Base-by-base conservation (phyloP, 92 coral and sea anemone species). In the Virgularia gustaviana region DNA sequence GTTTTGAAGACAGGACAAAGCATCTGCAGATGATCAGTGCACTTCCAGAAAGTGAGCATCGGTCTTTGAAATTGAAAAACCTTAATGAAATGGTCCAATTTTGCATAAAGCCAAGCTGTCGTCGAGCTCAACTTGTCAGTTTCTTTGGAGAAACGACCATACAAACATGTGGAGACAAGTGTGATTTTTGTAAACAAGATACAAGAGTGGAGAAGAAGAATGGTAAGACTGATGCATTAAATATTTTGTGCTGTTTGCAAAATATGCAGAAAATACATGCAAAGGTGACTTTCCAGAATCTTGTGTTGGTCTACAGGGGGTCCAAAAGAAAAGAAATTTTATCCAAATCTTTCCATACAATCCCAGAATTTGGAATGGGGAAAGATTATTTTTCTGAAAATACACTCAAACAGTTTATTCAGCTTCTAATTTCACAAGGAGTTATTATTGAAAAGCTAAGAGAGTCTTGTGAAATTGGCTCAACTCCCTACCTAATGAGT, bases 1-100 rank as follows among this genome's bases (percentile, higher is more conserved):
- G 83, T 6, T 85, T 85, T 71, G 86, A 85, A 72, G 89, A 85
- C 27, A 42, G 89, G 44, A 81, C 78, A 31, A 80, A 79, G 49
- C 85, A 85, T 7, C 49, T 85, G 9, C 57, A 62, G 1, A 73
- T 55, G 65, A 76, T 81, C 31, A 72, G 74, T 30, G 62, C 79
- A 16, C 61, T 81, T 32, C 83, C 86, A 0, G 83, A 81, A 24
- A 39, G 37, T 51, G 89, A 80, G 7, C 56, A 71, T 15, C 63
- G 81, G n/a, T 36, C 23, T 6, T 19, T 85, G 2, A 65, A 54
- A 36, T 32, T 70, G 38, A 44, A 23, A 42, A 70, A 73, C 0
- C 63, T 85, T 0, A 85, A 80, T 68, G 85, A 75, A 19, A 67
- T 80, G 20, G 85, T 80, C 19, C 75, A 70, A 51, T 71, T 63